Percentiles rank a stretch among this genome's conserved stretches.
Conservation (phyloP, 2,888 invertebrate species). For the Myathropa florea region DNA sequence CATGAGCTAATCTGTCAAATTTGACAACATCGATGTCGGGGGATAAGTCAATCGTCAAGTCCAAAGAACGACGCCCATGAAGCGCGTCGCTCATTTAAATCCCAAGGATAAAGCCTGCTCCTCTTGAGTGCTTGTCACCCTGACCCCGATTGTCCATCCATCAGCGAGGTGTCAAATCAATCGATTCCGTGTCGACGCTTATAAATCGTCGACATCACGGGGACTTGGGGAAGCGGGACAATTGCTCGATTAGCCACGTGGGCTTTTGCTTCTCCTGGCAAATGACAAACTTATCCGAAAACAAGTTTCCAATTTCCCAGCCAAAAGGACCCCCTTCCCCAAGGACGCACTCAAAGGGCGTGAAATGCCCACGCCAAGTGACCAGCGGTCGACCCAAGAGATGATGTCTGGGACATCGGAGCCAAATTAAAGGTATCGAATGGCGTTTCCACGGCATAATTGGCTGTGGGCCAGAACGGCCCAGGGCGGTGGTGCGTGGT, state of each 20-base stretch:
- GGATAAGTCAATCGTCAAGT: no score
- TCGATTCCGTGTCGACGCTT: slow-evolving; percentile 9
- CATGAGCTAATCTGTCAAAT: no score
- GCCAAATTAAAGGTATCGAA: neutral
- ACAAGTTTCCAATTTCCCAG: no score
- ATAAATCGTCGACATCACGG: slow-evolving; percentile 16
- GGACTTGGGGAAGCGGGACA: neutral
- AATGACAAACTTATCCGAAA: neutral
- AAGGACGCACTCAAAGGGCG: neutral
- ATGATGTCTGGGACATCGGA: neutral
- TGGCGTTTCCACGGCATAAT: neutral
- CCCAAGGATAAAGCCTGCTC: neutral
- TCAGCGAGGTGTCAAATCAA: slow-evolving; percentile 32
- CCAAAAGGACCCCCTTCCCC: no score
- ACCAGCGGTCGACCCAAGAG: neutral
- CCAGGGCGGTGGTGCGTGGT: neutral
- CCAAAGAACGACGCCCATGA: no score
- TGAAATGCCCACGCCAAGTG: neutral
- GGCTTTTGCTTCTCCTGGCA: neutral
- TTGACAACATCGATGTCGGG: no score
- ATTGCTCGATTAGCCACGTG: slow-evolving; percentile 1
- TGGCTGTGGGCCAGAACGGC: neutral
- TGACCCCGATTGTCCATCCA: slow-evolving; percentile 23
- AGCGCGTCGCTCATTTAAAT: no score
- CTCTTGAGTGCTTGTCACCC: slow-evolving; percentile 15